Conservation (phyloP, 1,140 invertebrate genomes). For the Lepidostoma basale region DNA sequence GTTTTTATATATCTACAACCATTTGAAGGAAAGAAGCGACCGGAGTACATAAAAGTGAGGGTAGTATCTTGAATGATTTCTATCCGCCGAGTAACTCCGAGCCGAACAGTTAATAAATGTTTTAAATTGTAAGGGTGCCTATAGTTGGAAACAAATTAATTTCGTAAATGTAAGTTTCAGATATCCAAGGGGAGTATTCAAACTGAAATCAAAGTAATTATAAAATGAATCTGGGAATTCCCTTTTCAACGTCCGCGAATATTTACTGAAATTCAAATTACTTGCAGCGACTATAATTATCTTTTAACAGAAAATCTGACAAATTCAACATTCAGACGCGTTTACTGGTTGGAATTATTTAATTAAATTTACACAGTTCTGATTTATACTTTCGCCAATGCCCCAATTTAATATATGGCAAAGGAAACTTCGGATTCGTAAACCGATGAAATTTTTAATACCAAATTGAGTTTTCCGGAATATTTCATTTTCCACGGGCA, state of each 20-base stretch:
- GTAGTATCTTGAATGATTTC: too few relatives aligned
- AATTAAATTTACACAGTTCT: constrained; percentile 45
- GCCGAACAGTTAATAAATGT: background rate
- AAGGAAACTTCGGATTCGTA: constrained; percentile 40
- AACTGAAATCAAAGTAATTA: constrained; percentile 35
- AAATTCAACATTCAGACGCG: constrained; percentile 42
- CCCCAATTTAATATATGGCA: constrained; percentile 39
- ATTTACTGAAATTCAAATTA: constrained; percentile 45
- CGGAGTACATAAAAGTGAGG: too few relatives aligned
- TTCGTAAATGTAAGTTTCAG: background rate
- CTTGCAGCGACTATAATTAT: constrained; percentile 43
- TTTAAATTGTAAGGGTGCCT: background rate
- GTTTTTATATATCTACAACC: background rate
- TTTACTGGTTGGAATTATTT: constrained; percentile 46
- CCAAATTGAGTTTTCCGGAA: constrained; percentile 18
- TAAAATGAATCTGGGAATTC: constrained; percentile 20
- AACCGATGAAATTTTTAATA: constrained; percentile 26
- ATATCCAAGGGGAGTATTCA: constrained; percentile 4
- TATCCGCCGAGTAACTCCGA: too few relatives aligned
- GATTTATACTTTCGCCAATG: constrained; percentile 42
- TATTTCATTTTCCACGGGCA: constrained; percentile 19
- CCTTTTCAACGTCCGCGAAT: constrained; percentile 24
- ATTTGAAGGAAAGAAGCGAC: too few relatives aligned
- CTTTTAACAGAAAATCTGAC: constrained; percentile 32
- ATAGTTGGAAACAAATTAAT: background rate